Base-by-base conservation (phyloP, 1,140 invertebrate species). In the Calliopsis andreniformis region DNA sequence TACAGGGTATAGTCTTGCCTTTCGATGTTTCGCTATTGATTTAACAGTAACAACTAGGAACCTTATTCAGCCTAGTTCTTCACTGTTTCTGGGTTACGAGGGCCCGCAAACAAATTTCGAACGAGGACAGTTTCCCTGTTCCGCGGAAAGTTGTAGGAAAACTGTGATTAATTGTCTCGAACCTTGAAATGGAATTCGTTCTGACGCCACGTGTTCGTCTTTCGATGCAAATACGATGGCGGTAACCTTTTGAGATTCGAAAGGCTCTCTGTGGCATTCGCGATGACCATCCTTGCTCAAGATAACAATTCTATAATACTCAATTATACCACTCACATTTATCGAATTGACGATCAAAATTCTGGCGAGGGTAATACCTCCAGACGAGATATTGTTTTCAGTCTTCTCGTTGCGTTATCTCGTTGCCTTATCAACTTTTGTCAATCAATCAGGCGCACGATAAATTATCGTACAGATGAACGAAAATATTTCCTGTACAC, bases 11-110 rank as follows among this genome's bases (percentile, higher is more conserved):
- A n/a, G n/a, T n/a, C n/a, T n/a, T n/a, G n/a, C n/a, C 35, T 42
- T 25, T 35, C 42, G 4, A 35, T 47, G 25, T 30, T 59, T 35
- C 5, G 18, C 8, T n/a, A 72, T 72, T 59, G 70, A 72, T 72
- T 35, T 23, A 6, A n/a, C 35, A 58, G 63, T 71, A 43, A 59
- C 25, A 16, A n/a, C n/a, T n/a, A 53, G 58, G 14, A 72, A 72
- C 70, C 70, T 72, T 53, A 32, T 28, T 16, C 25, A 39, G 53
- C 20, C 35, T 16, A 63, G 55, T 20, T 20, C 3, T 23, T 5
- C n/a, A 32, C 42, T n/a, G 67, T 42, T 63, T 55, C 66, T 56
- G 35, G 51, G 20, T 68, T 55, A 72, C 53, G 25, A 42, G 47
- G 59, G 18, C 12, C 1, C 51, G 58, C 69, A 39, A 72, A 42